Percentiles rank a stretch among this genome's conserved stretches.
phyloP scores from a whole-genome alignment of 1,140 invertebrate species.

The Colletes latitarsis region DNA sequence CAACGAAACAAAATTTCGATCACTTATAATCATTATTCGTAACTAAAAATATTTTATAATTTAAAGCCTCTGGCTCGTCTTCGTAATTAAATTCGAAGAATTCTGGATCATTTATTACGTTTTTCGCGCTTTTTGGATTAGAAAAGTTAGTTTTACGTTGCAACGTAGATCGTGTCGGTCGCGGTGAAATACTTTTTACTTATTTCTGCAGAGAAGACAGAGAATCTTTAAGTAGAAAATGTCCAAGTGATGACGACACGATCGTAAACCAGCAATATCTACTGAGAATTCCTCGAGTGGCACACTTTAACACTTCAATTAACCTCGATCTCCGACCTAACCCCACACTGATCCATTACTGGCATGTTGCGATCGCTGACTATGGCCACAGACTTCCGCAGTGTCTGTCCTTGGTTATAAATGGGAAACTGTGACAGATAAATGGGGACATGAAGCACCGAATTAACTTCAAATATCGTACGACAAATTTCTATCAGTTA shows the following conservation, averaged over 20 bases:
- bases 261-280: constrained; percentile 34
- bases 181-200: not conserved
- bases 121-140: not conserved
- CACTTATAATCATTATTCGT: no score
- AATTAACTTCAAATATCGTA: not conserved
- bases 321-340: constrained; percentile 46
- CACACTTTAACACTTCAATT: constrained; percentile 56
- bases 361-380: constrained; percentile 29
- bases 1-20: no score
- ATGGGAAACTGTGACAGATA: constrained; percentile 21
- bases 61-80: no score
- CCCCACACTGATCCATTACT: constrained; percentile 36
- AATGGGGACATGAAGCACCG: not conserved
- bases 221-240: not conserved
- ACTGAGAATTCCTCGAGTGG: constrained; percentile 36
- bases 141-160: not conserved
- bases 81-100: not conserved
- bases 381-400: constrained; percentile 17
- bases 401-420: not conserved
- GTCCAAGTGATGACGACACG: not conserved
- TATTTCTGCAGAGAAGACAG: not conserved
- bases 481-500: not conserved
- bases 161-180: not conserved
- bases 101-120: no score
- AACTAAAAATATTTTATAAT: no score